A percentile compares a stretch with the other conserved stretches of the same genome.
phyloP scores from a whole-genome alignment of 2,113 vertebrate species.

The Rhabdomys dilectus region DNA sequence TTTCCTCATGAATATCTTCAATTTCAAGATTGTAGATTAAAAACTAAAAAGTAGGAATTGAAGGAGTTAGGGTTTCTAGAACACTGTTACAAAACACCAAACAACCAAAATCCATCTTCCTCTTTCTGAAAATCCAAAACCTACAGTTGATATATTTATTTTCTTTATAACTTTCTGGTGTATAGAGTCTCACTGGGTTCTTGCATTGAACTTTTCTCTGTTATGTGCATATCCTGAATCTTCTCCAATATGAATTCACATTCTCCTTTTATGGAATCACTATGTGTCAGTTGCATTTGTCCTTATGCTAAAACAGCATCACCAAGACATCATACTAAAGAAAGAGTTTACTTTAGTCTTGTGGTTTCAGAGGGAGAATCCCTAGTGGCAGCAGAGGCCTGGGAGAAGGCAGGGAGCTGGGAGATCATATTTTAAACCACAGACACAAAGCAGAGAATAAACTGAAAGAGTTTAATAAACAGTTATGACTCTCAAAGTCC shows the following conservation, averaged over 20 bases:
- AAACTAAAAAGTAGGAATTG: not conserved
- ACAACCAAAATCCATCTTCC: not conserved
- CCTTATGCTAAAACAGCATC: not conserved
- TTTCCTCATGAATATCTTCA: not conserved
- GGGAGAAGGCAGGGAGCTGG: not conserved
- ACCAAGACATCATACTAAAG: too few species aligned
- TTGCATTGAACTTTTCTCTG: not conserved
- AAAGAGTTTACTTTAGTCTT: not conserved
- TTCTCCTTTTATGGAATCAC: not conserved
- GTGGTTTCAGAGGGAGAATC: not conserved
- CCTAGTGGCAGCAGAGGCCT: not conserved
- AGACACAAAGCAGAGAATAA: not conserved
- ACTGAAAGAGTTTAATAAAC: not conserved
- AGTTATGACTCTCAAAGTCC: not conserved
- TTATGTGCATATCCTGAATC: not conserved
- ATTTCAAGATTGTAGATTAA: not conserved
- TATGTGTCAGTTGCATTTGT: not conserved
- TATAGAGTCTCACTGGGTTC: not conserved
- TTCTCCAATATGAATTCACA: not conserved
- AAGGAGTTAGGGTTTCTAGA: rapidly evolving
- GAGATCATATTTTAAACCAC: too few species aligned
- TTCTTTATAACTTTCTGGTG: not conserved
- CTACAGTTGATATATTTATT: not conserved
- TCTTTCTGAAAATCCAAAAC: not conserved
- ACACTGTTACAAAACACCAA: not conserved